These are phyloP conservation scores for Trichonephila clavata DNA, from an alignment of 1,140 invertebrate species.

Conservation along the genomic window DNA sequence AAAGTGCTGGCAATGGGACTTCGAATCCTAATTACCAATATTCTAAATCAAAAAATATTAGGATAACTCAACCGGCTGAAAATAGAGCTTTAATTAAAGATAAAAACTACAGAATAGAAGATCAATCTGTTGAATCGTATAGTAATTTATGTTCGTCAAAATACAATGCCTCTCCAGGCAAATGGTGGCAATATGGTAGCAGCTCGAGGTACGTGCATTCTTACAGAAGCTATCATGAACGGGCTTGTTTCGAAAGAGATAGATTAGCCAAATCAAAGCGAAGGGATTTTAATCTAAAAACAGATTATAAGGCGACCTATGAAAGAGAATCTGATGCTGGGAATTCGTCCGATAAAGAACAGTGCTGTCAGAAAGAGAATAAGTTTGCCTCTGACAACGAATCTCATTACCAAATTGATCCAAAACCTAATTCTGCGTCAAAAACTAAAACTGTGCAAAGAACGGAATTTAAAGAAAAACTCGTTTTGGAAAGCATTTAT, in stretches of 20 bases:
- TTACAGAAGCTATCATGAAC: too few species aligned
- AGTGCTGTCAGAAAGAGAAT: neutral
- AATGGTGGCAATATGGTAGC: too few species aligned
- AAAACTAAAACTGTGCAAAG: neutral
- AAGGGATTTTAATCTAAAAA: neutral
- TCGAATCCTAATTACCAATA: too few species aligned
- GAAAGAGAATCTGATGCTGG: neutral
- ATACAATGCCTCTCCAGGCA: too few species aligned
- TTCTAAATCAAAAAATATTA: too few species aligned
- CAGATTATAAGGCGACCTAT: neutral
- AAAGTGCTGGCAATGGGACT: too few species aligned
- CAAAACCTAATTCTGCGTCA: neutral
- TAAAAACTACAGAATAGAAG: too few species aligned
- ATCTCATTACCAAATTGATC: neutral
- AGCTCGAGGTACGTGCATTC: too few species aligned
- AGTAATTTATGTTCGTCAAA: too few species aligned
- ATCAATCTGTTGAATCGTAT: too few species aligned
- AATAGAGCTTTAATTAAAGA: too few species aligned
- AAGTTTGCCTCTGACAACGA: neutral
- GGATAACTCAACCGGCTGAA: too few species aligned
- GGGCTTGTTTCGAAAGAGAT: neutral
- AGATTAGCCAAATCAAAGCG: neutral
- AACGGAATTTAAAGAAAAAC: neutral
- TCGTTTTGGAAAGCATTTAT: constrained; percentile 1
- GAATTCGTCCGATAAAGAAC: neutral